Evolutionary conservation across 2,797 vertebrate species (phyloP).

Genomic region (Phrynocephalus vlangalii): DNA sequence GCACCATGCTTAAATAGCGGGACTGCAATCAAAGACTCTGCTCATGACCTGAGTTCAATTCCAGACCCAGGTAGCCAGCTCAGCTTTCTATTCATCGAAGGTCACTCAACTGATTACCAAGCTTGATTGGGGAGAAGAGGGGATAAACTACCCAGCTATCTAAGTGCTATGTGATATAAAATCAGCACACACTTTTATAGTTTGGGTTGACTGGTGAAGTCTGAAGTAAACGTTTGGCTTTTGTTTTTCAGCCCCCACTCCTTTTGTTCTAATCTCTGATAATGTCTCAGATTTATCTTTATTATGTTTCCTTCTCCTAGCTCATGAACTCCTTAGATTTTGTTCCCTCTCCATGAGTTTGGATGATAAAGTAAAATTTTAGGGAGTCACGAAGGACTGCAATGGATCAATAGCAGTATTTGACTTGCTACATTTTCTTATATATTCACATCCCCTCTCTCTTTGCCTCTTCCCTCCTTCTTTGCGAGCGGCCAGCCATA

Average conservation of each 20-base stretch:
- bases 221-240: too few relatives aligned
- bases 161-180: too few relatives aligned
- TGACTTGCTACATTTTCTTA: slow-evolving; percentile 1
- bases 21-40: too few relatives aligned
- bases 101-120: too few relatives aligned
- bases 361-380: slow-evolving; percentile 29
- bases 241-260: background rate
- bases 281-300: slow-evolving; percentile 8
- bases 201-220: background rate
- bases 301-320: background rate
- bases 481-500: background rate
- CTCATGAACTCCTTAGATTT: background rate
- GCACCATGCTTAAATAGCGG: too few relatives aligned
- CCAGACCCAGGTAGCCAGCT: too few relatives aligned
- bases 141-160: too few relatives aligned
- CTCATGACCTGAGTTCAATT: too few relatives aligned
- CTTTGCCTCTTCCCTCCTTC: background rate
- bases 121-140: too few relatives aligned
- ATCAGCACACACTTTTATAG: too few relatives aligned
- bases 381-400: background rate
- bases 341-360: background rate
- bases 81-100: too few relatives aligned
- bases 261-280: background rate
- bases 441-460: background rate
- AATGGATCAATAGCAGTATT: slow-evolving; percentile 22